phyloP scores from a whole-genome alignment of 37 sponge, comb jelly and placozoan genomes.

The Tethya wilhelma region DNA sequence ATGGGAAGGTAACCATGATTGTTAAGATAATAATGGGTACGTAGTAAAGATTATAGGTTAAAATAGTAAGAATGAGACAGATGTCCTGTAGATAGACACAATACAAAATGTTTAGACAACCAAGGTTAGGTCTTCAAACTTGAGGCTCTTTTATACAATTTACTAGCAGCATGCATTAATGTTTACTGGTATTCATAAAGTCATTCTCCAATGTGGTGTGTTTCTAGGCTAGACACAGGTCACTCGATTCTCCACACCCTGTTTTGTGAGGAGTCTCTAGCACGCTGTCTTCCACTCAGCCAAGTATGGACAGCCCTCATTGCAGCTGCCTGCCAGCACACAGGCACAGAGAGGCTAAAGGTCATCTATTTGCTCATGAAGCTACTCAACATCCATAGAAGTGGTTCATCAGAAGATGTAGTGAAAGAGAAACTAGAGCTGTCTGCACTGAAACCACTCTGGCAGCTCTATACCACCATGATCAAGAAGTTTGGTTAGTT shows the following conservation, averaged over 20 bases:
- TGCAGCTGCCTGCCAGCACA: constrained; percentile 74
- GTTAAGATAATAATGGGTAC: background rate
- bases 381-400: constrained; percentile 27
- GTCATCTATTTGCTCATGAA: constrained; percentile 54
- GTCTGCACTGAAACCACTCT: constrained; percentile 81
- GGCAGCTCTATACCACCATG: constrained; percentile 78
- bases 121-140: background rate
- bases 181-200: background rate
- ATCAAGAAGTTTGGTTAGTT: constrained; percentile 67
- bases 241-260: constrained; percentile 43
- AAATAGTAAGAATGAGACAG: too few species aligned
- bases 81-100: too few species aligned
- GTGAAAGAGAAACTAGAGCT: constrained; percentile 54
- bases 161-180: too few species aligned
- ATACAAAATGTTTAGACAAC: background rate
- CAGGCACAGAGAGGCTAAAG: constrained; percentile 63
- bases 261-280: constrained; percentile 6
- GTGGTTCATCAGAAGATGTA: background rate
- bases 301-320: constrained; percentile 72
- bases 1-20: constrained; percentile 59
- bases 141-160: too few species aligned
- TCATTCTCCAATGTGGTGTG: background rate
- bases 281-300: constrained; percentile 45
- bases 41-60: background rate
- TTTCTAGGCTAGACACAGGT: constrained; percentile 71